A percentile compares a stretch with the other conserved stretches of the same genome.
phyloP scores from a whole-genome alignment of 30 jellyfish, hydroid and myxozoan genomes.

The Hydractinia symbiolongicarpus region DNA sequence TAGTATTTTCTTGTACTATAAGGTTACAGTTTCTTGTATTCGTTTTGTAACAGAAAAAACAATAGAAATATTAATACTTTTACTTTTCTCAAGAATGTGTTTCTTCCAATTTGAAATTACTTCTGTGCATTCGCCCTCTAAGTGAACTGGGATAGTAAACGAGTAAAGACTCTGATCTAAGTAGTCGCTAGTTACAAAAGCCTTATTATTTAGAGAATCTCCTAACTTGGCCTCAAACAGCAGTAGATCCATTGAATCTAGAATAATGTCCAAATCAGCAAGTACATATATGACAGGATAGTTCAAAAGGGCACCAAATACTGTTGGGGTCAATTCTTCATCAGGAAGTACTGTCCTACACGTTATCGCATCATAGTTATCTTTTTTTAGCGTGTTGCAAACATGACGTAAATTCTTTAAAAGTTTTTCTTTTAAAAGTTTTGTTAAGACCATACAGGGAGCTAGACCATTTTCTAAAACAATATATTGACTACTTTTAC shows the following conservation, averaged over 20 bases:
- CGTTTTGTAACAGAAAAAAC: background rate
- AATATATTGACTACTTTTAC: background rate
- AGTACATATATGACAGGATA: background rate
- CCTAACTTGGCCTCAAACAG: background rate
- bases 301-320: background rate
- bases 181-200: no score
- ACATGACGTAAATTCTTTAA: background rate
- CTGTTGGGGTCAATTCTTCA: background rate
- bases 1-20: background rate
- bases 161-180: background rate
- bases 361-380: background rate
- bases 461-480: background rate
- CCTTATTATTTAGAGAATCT: no score
- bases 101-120: background rate
- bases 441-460: background rate
- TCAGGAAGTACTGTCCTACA: background rate
- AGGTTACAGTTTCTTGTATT: slow-evolving; percentile 7
- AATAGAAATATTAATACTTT: background rate
- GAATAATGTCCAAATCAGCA: background rate
- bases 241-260: background rate
- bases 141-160: background rate
- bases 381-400: background rate
- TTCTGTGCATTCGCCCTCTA: background rate
- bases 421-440: background rate
- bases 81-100: background rate